Percentiles rank a stretch among this genome's conserved stretches.
These are phyloP conservation scores for Pangasius larnaudii DNA, from an alignment of 2,797 vertebrate genomes.

Conservation along the genomic window DNA sequence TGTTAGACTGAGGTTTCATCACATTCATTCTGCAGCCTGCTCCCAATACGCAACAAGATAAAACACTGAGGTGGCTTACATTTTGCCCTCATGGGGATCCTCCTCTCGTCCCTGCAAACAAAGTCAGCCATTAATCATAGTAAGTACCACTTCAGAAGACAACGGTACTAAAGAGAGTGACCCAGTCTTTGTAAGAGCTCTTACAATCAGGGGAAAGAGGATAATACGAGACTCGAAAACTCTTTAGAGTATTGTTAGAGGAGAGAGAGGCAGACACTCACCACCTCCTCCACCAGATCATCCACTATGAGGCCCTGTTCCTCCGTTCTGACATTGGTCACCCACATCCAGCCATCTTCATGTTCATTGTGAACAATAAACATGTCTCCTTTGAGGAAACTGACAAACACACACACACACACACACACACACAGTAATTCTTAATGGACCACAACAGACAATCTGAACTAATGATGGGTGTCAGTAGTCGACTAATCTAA, in stretches of 20 bases:
- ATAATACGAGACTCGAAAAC: not conserved
- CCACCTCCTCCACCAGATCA: constrained; percentile 96
- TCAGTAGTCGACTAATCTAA: not conserved
- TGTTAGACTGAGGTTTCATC: constrained; percentile 23
- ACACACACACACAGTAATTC: not conserved
- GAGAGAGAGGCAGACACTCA: constrained; percentile 70
- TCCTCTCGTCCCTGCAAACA: constrained; percentile 90
- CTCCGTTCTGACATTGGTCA: constrained; percentile 94
- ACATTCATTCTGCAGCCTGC: constrained; percentile 19
- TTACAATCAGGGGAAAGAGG: constrained; percentile 21
- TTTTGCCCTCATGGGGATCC: constrained; percentile 99
- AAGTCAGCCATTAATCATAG: constrained; percentile 45
- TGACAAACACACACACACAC: constrained; percentile 61
- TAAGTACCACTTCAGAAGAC: constrained; percentile 25
- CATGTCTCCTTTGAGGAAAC: constrained; percentile 99
- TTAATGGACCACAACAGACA: not conserved
- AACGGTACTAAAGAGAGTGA: constrained; percentile 5
- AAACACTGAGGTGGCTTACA: constrained; percentile 80
- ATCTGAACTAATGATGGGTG: not conserved
- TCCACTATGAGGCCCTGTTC: constrained; percentile 98
- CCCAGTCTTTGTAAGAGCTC: constrained; percentile 28
- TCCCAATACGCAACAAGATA: constrained; percentile 5
- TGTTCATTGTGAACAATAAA: constrained; percentile 99
- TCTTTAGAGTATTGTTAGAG: not conserved
- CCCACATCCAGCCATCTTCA: constrained; percentile 99